Conservation (phyloP, 2,113 vertebrate genomes). For the Oryzias javanicus region DNA sequence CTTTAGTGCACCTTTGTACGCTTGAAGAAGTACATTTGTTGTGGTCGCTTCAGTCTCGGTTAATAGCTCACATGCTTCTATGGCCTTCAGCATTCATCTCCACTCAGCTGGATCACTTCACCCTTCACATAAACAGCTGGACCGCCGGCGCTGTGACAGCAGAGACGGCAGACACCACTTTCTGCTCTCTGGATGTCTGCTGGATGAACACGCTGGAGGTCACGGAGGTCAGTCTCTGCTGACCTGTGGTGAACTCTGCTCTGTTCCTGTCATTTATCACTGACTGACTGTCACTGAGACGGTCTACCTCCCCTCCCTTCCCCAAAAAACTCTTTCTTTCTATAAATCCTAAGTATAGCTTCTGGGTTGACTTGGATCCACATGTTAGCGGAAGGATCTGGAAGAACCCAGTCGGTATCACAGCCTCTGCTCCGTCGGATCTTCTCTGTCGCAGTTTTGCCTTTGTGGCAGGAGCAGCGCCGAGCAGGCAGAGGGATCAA, state of each 20-base stretch:
- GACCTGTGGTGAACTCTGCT: conserved; percentile 12
- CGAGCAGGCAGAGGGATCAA: conserved; percentile 2
- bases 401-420: neutral
- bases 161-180: neutral
- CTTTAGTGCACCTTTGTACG: no score
- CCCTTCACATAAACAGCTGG: neutral
- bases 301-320: neutral
- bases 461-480: conserved; percentile 20
- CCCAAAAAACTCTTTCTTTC: conserved; percentile 13
- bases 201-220: neutral
- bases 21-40: no score
- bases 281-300: conserved; percentile 10
- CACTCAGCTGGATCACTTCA: conserved; percentile 4
- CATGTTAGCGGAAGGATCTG: neutral
- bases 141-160: neutral
- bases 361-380: conserved; percentile 28
- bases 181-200: conserved; percentile 9
- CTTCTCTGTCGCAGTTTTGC: neutral
- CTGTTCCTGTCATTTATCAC: conserved; percentile 26
- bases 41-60: no score
- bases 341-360: conserved; percentile 4
- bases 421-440: neutral
- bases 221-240: neutral
- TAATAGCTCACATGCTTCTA: no score
- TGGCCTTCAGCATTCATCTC: no score